Conservation (phyloP, 2,113 vertebrate genomes). For the Panurus biarmicus region DNA sequence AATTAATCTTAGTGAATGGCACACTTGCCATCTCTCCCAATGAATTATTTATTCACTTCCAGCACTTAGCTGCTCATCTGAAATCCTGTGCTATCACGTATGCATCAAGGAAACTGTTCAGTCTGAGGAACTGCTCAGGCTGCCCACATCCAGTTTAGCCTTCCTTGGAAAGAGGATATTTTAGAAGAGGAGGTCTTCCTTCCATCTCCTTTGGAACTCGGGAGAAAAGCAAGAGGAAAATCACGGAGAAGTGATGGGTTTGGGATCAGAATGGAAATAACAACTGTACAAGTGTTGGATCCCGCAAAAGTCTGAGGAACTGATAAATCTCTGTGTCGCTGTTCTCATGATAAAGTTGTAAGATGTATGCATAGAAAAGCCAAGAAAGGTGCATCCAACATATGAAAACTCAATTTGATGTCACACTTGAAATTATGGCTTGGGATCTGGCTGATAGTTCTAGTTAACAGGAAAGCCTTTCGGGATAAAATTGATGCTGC, state of each 20-base stretch:
- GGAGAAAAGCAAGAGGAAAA: background rate
- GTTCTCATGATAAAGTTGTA: background rate
- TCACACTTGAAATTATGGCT: background rate
- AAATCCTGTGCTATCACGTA: background rate
- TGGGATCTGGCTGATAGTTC: background rate
- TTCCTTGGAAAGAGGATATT: background rate
- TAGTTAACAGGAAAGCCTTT: background rate
- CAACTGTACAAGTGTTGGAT: background rate
- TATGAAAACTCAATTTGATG: background rate
- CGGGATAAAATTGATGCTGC: background rate
- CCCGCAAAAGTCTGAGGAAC: background rate
- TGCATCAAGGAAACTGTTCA: background rate
- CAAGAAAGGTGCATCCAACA: background rate
- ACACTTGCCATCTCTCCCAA: background rate
- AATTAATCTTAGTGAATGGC: background rate
- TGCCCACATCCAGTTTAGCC: background rate
- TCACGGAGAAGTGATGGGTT: background rate
- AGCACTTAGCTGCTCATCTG: background rate
- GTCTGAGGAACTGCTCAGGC: background rate
- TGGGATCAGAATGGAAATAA: background rate
- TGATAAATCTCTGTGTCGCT: background rate
- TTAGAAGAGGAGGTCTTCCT: background rate
- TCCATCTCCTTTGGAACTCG: background rate
- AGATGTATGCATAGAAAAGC: background rate
- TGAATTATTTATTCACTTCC: conserved; percentile 27